Evolutionary conservation across 2,113 vertebrate species (phyloP).

Genomic region (Dolichallabes microphthalmus): DNA sequence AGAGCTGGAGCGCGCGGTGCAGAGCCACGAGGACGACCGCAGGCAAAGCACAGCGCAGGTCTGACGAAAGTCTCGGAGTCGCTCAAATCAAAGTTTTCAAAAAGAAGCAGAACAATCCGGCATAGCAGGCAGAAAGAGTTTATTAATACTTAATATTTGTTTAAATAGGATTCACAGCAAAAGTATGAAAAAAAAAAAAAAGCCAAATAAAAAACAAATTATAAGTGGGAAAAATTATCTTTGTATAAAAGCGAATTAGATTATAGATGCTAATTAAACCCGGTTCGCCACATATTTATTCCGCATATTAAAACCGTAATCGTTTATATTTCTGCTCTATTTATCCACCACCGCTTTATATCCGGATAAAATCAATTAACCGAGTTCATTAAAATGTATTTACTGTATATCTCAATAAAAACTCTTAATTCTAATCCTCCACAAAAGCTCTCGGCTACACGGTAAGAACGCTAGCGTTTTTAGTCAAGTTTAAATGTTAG

Average conservation of each 20-base stretch:
- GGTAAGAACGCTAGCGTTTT: background rate
- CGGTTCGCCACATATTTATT: background rate
- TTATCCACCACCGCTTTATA: too few species aligned
- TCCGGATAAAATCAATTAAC: background rate
- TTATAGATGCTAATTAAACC: background rate
- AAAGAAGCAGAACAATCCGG: background rate
- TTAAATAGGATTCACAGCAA: background rate
- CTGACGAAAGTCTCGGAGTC: too few species aligned
- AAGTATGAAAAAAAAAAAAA: background rate
- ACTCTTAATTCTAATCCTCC: background rate
- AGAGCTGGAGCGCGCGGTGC: conserved; percentile 66
- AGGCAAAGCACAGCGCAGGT: conserved; percentile 68
- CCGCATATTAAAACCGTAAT: background rate
- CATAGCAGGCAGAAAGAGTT: background rate
- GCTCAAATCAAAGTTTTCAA: background rate
- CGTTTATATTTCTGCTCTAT: background rate
- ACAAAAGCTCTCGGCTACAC: background rate
- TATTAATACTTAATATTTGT: background rate
- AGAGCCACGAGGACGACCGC: conserved; percentile 65
- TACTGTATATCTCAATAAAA: background rate
- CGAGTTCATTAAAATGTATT: background rate
- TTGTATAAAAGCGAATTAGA: background rate
- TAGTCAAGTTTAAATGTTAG: background rate
- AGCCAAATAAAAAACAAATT: background rate
- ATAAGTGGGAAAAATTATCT: background rate